Evolutionary conservation across 2,888 invertebrate species (phyloP).

Genomic region (Thumatha senex): DNA sequence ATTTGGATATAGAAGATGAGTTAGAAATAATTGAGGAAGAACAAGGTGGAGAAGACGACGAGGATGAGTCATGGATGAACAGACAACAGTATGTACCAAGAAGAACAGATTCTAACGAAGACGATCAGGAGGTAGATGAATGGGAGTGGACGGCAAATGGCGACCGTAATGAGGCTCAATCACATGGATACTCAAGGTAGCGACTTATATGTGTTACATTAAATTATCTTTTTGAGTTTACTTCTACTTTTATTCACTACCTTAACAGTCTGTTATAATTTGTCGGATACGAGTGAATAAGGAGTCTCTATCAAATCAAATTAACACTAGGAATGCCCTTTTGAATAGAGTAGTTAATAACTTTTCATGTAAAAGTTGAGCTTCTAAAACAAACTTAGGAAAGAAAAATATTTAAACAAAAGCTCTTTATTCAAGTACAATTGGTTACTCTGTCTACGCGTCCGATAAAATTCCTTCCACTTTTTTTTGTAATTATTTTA

Average conservation of each 20-base stretch:
- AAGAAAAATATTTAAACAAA: no score
- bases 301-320: no score
- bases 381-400: no score
- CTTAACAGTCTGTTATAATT: background rate
- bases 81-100: constrained; percentile 48
- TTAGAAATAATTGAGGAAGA: constrained; percentile 71
- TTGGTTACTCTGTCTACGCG: no score
- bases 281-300: no score
- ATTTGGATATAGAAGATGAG: constrained; percentile 55
- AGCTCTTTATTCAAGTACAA: no score
- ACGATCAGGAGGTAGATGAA: constrained; percentile 70
- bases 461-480: no score
- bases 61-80: constrained; percentile 63
- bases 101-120: constrained; percentile 51
- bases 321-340: no score
- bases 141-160: constrained; percentile 74
- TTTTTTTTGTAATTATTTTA: no score
- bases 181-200: constrained; percentile 69
- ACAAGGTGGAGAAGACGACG: constrained; percentile 68
- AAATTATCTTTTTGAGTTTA: constrained; percentile 40
- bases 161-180: constrained; percentile 62
- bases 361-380: no score
- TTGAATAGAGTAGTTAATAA: no score
- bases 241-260: constrained; percentile 11
- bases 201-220: constrained; percentile 49